Base-by-base conservation (phyloP, 2,888 invertebrate genomes). In the Erpobdella octoculata region DNA sequence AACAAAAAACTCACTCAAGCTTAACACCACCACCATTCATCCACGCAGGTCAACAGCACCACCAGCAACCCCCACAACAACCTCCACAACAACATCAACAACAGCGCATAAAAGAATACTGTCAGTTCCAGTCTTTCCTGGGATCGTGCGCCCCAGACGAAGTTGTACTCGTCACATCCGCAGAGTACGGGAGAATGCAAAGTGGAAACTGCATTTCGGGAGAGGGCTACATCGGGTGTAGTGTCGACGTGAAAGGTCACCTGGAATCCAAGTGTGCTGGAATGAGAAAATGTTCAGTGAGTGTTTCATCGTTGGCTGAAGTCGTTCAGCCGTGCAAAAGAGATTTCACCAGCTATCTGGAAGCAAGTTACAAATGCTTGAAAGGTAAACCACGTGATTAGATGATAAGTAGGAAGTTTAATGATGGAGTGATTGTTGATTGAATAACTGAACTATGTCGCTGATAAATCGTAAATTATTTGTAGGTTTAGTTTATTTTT, bases 111-210 rank as follows among this genome's bases (percentile, higher is more conserved):
- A 71, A 58, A 35, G 74, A 74, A 38, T 73, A 72, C 67, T 75
- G 75, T 67, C 75, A 73, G 58, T 72, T 72, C 46, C 46, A 74
- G 21, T 46, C 68, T 41, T 75, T 75, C 70, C 59, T 71, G 28
- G 73, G 70, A 8, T 67, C 72, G 31, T 75, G 75, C 69, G 59
- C 67, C 9, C 53, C 31, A 25, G 37, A 73, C 36, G 73, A 75
- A 38, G 73, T 74, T 41, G 71, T 75, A 38, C 61, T 72, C n/a
- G 66, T 74, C 31, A 70, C 71, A 35, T 61, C 72, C 37, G 75
- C 74, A 18, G 38, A 74, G 41, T 75, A 74, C 62, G 75, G 75
- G 33, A 73, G 75, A 59, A 75, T 75, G 75, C 61, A 71, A 33
- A 68, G 72, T 33, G 74, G 74, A 41, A 58, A 58, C n/a, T 75